Evolutionary conservation across 2,113 vertebrate species (phyloP).

Genomic region (Hemiscyllium ocellatum): DNA sequence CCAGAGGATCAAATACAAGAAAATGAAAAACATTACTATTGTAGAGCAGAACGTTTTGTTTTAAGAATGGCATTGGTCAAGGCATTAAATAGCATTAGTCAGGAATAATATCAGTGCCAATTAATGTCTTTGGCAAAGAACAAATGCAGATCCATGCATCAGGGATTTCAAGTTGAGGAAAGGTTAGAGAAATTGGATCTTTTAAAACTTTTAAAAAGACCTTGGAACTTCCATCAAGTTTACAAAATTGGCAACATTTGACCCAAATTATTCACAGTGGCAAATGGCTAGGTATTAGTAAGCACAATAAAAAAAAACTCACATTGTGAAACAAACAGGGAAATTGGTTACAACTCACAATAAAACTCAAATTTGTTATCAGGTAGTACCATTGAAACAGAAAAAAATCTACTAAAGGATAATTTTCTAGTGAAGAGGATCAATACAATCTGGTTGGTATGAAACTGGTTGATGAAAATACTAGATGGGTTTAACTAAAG

Average conservation of each 20-base stretch:
- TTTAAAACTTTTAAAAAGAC: background rate
- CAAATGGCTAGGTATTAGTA: background rate
- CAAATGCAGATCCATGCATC: background rate
- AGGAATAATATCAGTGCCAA: background rate
- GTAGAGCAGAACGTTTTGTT: too few relatives aligned
- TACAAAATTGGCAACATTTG: background rate
- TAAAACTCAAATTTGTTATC: background rate
- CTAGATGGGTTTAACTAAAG: background rate
- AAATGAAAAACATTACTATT: background rate
- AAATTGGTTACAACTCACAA: background rate
- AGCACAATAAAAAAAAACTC: background rate
- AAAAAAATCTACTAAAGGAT: background rate
- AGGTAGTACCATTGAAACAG: background rate
- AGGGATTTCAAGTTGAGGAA: background rate
- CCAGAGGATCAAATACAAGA: background rate
- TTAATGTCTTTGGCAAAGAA: background rate
- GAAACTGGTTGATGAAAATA: background rate
- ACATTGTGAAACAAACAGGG: background rate
- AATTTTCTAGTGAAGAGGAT: background rate
- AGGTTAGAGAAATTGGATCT: background rate
- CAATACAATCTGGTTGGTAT: background rate
- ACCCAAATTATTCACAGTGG: background rate
- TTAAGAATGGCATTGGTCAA: background rate
- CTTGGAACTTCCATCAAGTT: background rate
- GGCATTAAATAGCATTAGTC: background rate